These are phyloP conservation scores for Scelioninae gen. 1 DNA, from an alignment of 2,888 invertebrate genomes.

Conservation along the genomic window DNA sequence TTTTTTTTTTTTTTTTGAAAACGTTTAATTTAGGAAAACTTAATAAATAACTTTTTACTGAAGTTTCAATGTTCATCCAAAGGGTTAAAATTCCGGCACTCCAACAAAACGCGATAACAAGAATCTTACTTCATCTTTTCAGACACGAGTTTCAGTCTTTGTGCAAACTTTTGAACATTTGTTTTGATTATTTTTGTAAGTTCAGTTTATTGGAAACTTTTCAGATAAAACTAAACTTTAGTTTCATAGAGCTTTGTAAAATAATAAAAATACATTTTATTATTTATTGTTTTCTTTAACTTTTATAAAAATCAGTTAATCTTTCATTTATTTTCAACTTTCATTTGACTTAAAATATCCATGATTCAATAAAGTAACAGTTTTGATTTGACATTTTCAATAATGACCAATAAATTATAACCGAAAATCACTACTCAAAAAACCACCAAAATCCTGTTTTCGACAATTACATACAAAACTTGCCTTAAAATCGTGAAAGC, in stretches of 20 bases:
- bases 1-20: not conserved
- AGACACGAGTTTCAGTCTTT: not conserved
- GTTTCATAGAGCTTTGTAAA: not conserved
- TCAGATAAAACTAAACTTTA: conserved; percentile 3
- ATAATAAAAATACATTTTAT: not conserved
- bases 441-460: not conserved
- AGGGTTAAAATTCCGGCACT: conserved; percentile 20
- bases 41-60: conserved; percentile 1
- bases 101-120: conserved; percentile 18
- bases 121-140: conserved; percentile 19
- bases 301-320: too few relatives aligned
- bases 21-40: conserved; percentile 2
- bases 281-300: not conserved
- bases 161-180: conserved; percentile 6
- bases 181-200: conserved; percentile 3
- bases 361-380: too few relatives aligned
- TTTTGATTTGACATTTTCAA: too few relatives aligned
- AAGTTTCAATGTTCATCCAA: conserved; percentile 27
- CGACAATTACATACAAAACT: conserved; percentile 24
- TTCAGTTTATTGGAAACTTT: conserved; percentile 9
- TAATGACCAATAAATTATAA: too few relatives aligned
- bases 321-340: too few relatives aligned
- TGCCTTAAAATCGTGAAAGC: conserved; percentile 6
- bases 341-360: too few relatives aligned
- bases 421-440: not conserved